Evolutionary conservation across 2,113 vertebrate genomes (phyloP).

Genomic region (Halichoeres trimaculatus): DNA sequence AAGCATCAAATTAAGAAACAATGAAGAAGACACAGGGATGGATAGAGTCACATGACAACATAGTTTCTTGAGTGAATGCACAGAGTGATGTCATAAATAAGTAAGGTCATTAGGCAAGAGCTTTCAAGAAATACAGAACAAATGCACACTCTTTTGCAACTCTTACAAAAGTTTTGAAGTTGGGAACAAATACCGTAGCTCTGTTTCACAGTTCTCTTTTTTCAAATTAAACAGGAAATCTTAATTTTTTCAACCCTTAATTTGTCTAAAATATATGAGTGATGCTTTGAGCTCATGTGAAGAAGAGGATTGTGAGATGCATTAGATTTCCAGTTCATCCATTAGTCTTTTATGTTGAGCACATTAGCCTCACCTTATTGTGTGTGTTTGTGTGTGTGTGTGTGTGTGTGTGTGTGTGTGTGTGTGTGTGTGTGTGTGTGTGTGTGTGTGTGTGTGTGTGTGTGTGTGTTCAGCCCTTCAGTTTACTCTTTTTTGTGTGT

Average conservation of each 20-base stretch:
- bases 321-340: too few relatives aligned
- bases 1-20: too few relatives aligned
- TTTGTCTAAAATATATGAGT: not conserved
- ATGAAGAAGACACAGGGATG: too few relatives aligned
- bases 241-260: not conserved
- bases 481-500: slow-evolving; percentile 33
- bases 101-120: not conserved
- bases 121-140: slow-evolving; percentile 1
- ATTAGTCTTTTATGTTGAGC: not conserved
- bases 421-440: too few relatives aligned
- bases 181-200: not conserved
- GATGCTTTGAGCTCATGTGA: not conserved
- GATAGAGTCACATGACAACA: too few relatives aligned
- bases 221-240: slow-evolving; percentile 1
- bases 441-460: too few relatives aligned
- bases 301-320: not conserved
- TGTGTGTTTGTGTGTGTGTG: too few relatives aligned
- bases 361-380: too few relatives aligned
- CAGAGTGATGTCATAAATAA: not conserved
- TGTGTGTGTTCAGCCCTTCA: slow-evolving; percentile 22
- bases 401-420: too few relatives aligned
- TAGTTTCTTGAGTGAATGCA: not conserved
- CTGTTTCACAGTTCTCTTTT: not conserved
- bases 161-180: not conserved
- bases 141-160: not conserved